A percentile compares a stretch with the other conserved stretches of the same genome.
phyloP scores from a whole-genome alignment of 2,797 vertebrate species.

The Pseudotriccus pelzelni region DNA sequence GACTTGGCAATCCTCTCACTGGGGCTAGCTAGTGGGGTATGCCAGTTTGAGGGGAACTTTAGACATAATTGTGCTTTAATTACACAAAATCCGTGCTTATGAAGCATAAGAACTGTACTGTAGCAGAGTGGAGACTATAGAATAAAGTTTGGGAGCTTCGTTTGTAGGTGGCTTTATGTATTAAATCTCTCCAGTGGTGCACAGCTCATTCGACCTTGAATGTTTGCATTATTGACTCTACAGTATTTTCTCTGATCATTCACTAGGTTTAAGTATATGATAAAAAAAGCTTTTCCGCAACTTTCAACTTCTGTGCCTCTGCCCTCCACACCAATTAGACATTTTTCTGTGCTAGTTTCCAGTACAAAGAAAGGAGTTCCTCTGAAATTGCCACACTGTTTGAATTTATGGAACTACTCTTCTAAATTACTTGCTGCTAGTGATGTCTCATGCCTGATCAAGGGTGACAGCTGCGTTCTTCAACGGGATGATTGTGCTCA shows the following conservation, averaged over 20 bases:
- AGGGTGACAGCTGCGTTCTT: constrained; percentile 8
- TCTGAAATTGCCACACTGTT: background rate
- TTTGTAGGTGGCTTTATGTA: background rate
- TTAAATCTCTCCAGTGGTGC: background rate
- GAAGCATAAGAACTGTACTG: background rate
- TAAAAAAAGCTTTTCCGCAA: background rate
- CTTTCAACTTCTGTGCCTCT: background rate
- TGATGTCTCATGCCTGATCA: background rate
- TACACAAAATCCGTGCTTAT: constrained; percentile 28
- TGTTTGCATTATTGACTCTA: background rate
- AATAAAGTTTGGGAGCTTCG: background rate
- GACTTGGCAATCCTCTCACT: background rate
- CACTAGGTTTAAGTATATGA: background rate
- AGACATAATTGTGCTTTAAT: constrained; percentile 19
- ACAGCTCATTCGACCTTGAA: background rate
- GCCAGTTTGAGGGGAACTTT: constrained; percentile 11
- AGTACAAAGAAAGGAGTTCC: background rate
- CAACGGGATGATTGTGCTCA: constrained; percentile 6
- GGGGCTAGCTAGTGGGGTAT: background rate
- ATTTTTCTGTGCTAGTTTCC: background rate
- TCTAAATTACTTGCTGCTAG: background rate
- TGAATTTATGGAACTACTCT: background rate
- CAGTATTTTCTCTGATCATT: background rate
- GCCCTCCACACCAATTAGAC: background rate
- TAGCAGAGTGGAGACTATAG: background rate